Evolutionary conservation across 2,797 vertebrate genomes (phyloP), one percentile per base, ranked within the genome.

Genomic region (Phalloptychus januarius): DNA sequence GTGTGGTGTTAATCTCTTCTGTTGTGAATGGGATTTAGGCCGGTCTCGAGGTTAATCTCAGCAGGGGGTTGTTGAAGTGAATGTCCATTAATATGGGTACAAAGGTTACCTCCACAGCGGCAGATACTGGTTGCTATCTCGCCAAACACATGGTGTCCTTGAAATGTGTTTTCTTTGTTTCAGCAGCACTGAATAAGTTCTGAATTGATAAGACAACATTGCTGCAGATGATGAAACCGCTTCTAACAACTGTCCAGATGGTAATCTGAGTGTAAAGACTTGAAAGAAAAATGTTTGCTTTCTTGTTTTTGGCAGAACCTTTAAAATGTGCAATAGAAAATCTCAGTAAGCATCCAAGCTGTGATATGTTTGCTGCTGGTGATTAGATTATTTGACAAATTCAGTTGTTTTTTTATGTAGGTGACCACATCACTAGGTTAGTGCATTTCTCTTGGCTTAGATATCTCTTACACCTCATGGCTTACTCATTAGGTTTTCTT

Each of bases 221-320:
- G 73, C 71, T 79, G 78, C 91, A 93, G 90, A 93, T 94, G 88
- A 91, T 56, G 72, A 77, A 80, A 74, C 83, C 83, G 81, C 81
- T 81, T 76, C 76, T 88, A 72, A 81, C 70, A 83, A 78, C 46
- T 72, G 78, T 89, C 80, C 91, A 94, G 91, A 92, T 92, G 89
- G 90, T 82, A 74, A 84, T 87, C 82, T 86, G 80, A 82, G 80
- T 80, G 86, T 77, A 83, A 83, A 77, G 76, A 89, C 56, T 69
- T 83, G 65, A 82, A 80, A 74, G 63, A 79, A 56, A 33, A 80
- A 50, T 71, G 71, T 83, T 78, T 77, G 15, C 67, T 77, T 46
- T 76, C 65, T 71, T 72, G 40, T 33, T 20, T 36, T 76, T 71
- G 11, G 74, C 5, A n/a, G 28, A 80, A 74, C 1, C 70, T 80